A percentile compares a stretch with the other conserved stretches of the same genome.
Conservation (phyloP, 2,888 invertebrate genomes). For the Hyppa rectilinea region DNA sequence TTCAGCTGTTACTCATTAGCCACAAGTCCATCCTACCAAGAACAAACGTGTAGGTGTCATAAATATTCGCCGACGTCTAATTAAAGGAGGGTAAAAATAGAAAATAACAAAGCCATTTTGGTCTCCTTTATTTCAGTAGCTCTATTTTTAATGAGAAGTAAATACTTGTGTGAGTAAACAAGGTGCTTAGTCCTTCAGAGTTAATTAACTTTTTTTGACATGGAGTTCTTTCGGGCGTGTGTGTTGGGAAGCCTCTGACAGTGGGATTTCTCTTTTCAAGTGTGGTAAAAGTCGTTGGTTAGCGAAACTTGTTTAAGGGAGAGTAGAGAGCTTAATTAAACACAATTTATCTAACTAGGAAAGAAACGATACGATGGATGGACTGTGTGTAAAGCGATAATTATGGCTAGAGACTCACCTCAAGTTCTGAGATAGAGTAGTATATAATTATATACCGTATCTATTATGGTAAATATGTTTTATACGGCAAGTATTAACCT, state of each 20-base stretch:
- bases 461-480: too few species aligned
- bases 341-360: too few species aligned
- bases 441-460: too few species aligned
- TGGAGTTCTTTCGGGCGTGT: constrained; percentile 26
- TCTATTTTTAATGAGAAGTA: constrained; percentile 50
- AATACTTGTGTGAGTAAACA: constrained; percentile 32
- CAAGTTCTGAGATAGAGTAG: too few species aligned
- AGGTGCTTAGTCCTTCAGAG: constrained; percentile 20
- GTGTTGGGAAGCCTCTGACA: background rate
- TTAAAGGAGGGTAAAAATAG: constrained; percentile 25
- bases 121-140: constrained; percentile 17
- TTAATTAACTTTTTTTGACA: constrained; percentile 49
- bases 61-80: constrained; percentile 8
- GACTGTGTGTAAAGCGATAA: too few species aligned
- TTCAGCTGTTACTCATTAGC: background rate
- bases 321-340: background rate
- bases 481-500: too few species aligned
- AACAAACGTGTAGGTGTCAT: constrained; percentile 16
- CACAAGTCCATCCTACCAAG: background rate
- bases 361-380: too few species aligned
- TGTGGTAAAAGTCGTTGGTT: background rate
- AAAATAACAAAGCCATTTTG: constrained; percentile 26
- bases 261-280: background rate
- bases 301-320: background rate
- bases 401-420: too few species aligned